Evolutionary conservation across 1,140 invertebrate genomes (phyloP), one percentile per base, ranked within the genome.

Genomic region (Lepidurus arcticus): DNA sequence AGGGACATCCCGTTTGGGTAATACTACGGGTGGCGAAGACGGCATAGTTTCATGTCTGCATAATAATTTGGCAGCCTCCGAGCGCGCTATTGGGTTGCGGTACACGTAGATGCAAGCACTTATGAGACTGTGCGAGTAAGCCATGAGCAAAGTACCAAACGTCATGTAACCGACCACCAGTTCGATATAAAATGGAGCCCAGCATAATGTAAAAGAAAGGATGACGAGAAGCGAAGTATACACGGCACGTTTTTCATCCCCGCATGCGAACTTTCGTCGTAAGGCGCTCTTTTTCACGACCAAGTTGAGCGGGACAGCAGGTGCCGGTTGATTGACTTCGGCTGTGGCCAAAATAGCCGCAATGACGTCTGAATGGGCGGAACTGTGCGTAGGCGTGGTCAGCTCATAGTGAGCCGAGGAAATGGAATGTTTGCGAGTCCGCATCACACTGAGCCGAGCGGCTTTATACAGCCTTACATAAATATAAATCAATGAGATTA

Each of bases 71-170:
- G 42, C 34, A 65, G 79, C 79, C 47, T 80, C 79, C 9, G 44
- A 42, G n/a, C 76, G 79, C n/a, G 79, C 79, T 8, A 80, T 53
- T 78, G 84, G 84, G 79, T 86, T 88, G 11, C 87, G 83, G 81
- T 88, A 89, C 34, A 89, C 88, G 82, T 89, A 89, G 24, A 89
- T 87, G 77, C 88, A 84, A 2, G 88, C 88, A 81, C 88, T 88
- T 75, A 87, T 79, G 21, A 78, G 42, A 5, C 47, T 44, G 73
- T 78, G 74, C 2, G 73, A 74, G 44, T 75, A 78, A 42, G 78
- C 78, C 81, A 73, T 80, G 81, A 53, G 16, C 79, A 79, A 7
- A 82, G 79, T 76, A 80, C 78, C 43, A 84, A 75, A 21, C 83
- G 82, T 82, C 84, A 80, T 65, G 85, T 78, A 65, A 82, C 81